phyloP scores from a whole-genome alignment of 2,797 vertebrate species.

The Microctenopoma steveboyesi region DNA sequence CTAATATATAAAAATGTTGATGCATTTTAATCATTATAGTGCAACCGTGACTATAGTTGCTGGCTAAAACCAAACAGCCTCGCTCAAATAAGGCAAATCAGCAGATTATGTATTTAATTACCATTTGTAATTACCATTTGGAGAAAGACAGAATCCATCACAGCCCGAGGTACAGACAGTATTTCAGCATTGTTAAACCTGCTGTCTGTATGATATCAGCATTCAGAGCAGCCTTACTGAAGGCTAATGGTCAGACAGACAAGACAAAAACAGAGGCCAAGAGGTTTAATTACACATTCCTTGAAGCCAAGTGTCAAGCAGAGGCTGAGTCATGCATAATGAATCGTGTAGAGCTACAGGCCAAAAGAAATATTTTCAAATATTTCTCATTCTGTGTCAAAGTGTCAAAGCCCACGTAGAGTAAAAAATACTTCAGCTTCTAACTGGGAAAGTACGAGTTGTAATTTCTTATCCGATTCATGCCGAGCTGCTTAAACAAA shows the following conservation, averaged over 20 bases:
- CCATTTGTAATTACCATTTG: not conserved
- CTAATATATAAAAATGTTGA: too few relatives aligned
- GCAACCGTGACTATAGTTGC: too few relatives aligned
- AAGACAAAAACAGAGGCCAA: conserved; percentile 38
- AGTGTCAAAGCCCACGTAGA: conserved; percentile 1
- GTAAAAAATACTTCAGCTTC: not conserved
- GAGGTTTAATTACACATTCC: conserved; percentile 55
- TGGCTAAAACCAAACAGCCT: too few relatives aligned
- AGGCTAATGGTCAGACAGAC: conserved; percentile 38
- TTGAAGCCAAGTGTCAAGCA: conserved; percentile 46
- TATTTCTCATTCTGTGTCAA: not conserved
- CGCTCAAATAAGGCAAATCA: not conserved
- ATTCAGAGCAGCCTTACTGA: conserved; percentile 22
- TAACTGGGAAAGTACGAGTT: not conserved
- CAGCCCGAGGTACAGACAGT: not conserved
- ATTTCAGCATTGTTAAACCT: not conserved
- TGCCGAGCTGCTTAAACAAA: too few relatives aligned
- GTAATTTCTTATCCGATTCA: too few relatives aligned
- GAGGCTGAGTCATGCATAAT: conserved; percentile 41
- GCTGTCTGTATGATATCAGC: conserved; percentile 34
- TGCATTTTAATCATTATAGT: too few relatives aligned
- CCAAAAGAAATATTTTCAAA: conserved; percentile 10
- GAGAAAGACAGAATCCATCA: not conserved
- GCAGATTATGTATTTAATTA: not conserved
- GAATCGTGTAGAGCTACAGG: conserved; percentile 23